Evolutionary conservation across 1,140 invertebrate genomes (phyloP).

Genomic region (Zaprionus ghesquierei): DNA sequence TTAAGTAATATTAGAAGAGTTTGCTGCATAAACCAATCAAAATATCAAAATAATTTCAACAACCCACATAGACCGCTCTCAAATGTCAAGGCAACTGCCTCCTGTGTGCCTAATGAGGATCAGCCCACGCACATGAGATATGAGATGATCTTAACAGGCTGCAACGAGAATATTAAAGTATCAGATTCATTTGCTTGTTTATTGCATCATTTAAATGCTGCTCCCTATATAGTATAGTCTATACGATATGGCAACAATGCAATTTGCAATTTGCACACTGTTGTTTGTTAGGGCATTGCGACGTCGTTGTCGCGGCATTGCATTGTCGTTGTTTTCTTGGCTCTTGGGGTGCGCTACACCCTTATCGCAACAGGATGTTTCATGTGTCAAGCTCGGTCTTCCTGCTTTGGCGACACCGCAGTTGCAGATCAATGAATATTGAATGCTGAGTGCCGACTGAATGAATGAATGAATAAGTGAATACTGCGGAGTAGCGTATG

Average conservation of each 20-base stretch:
- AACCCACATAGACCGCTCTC: not conserved
- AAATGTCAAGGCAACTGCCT: not conserved
- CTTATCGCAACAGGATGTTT: slow-evolving; percentile 57
- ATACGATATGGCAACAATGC: not conserved
- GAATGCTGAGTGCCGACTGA: not conserved
- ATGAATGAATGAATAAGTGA: not conserved
- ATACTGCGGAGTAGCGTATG: slow-evolving; percentile 18
- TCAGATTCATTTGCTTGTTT: not conserved
- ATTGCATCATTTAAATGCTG: not conserved
- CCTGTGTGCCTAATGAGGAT: not conserved
- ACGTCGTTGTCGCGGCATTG: not conserved
- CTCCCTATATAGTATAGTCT: no score
- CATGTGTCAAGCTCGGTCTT: slow-evolving; percentile 66
- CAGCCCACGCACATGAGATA: not conserved
- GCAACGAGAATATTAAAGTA: not conserved
- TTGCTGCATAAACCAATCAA: not conserved
- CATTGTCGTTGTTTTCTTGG: not conserved
- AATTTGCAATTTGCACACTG: not conserved
- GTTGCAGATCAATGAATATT: slow-evolving; percentile 25
- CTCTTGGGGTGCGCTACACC: not conserved
- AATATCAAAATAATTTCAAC: not conserved
- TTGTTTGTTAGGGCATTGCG: not conserved
- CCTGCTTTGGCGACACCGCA: slow-evolving; percentile 53
- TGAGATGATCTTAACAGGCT: not conserved
- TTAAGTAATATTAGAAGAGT: no score